Evolutionary conservation across 2,888 invertebrate species (phyloP), one percentile per base, ranked within the genome.

Genomic region (Drosophila quasianomalipes): DNA sequence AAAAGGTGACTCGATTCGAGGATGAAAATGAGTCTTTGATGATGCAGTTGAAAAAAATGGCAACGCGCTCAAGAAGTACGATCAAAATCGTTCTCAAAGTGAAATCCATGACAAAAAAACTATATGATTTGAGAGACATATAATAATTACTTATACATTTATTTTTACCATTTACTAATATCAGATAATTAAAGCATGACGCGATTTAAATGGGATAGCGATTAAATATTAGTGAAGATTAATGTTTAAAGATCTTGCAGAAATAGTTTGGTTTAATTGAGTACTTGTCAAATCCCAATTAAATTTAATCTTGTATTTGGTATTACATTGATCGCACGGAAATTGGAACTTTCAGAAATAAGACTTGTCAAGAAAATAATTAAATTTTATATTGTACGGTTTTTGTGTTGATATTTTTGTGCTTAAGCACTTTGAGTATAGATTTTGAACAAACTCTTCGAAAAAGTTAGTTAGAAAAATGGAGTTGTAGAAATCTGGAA

Each of bases 1-100:
- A 97, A 95, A 97, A 97, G 95, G 96, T 98, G 92, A 96, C 97
- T 92, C 96, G 98, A 92, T 96, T 98, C 93, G 99, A 99, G 94
- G 98, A 98, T 94, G 99, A 99, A 95, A 99, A 99, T 95, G 99
- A 99, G 94, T 97, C 97, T 89, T 95, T 98, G 94, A 96, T 97
- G 94, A 95, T 97, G 95, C 98, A 98, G 95, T 96, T 99, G 94
- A 97, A 98, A 95, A 98, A 98, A 96, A 97, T 98, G 96, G 97
- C 98, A 94, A 96, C 96, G 94, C 96, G 96, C 94, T 96, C 96
- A 94, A 95, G 96, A 96, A 96, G 96, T 96, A 96, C 94, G 96
- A 70, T 77, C 49, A 30, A 77, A 79, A 77, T 81, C 61, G 12
- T 41, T 54, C 31, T 65, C 16, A 64, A 78, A 54, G n/a, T 55